Evolutionary conservation across 2,797 vertebrate genomes (phyloP).

Genomic region (Glyptemys insculpta): DNA sequence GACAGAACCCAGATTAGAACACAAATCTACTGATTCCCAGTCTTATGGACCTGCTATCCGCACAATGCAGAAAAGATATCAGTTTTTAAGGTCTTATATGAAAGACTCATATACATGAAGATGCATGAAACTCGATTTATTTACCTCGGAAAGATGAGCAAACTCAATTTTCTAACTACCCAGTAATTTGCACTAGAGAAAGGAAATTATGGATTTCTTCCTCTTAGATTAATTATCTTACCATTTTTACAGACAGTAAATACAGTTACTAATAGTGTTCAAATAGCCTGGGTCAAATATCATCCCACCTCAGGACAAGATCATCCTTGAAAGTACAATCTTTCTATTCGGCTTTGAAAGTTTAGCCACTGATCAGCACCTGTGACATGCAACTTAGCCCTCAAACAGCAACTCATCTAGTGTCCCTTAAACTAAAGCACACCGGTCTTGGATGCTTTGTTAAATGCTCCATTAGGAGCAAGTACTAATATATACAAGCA

Average conservation of each 20-base stretch:
- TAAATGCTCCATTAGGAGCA: slow-evolving; percentile 1
- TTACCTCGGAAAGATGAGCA: slow-evolving; percentile 62
- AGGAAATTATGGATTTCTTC: slow-evolving; percentile 45
- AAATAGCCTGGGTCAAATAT: not conserved
- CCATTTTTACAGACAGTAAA: slow-evolving; percentile 25
- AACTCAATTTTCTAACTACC: slow-evolving; percentile 52
- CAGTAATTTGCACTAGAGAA: slow-evolving; percentile 51
- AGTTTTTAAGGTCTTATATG: slow-evolving; percentile 54
- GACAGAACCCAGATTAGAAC: not conserved
- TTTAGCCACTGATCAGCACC: not conserved
- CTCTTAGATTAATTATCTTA: slow-evolving; percentile 54
- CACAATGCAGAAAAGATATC: slow-evolving; percentile 11
- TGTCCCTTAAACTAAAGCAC: not conserved
- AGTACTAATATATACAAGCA: not conserved
- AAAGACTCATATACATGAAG: slow-evolving; percentile 53
- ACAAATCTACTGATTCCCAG: not conserved
- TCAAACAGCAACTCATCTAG: not conserved
- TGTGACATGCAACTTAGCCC: not conserved
- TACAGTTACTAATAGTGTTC: not conserved
- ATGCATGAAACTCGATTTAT: slow-evolving; percentile 39
- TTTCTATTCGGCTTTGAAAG: not conserved
- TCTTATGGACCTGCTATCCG: slow-evolving; percentile 43
- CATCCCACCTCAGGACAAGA: not conserved
- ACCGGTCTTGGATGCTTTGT: not conserved
- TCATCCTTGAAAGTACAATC: not conserved